Percentiles rank a stretch among this genome's conserved stretches.
Conservation (phyloP, 2,113 vertebrate species). For the Salvator merianae region DNA sequence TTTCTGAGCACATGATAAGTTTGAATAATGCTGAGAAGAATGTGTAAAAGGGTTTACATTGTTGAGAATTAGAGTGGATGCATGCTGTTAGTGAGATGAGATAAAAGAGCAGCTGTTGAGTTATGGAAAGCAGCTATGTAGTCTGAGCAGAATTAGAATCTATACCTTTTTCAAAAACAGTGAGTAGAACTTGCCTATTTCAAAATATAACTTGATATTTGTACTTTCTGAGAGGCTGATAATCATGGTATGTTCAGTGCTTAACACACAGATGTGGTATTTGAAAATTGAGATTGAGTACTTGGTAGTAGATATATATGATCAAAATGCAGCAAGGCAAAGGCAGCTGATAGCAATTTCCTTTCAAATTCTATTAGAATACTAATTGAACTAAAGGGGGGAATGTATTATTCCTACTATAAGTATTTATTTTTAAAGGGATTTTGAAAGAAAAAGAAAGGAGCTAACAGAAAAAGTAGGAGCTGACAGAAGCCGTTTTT, state of each 20-base stretch:
- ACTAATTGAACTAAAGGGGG: not conserved
- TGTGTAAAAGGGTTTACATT: not conserved
- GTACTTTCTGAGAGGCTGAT: not conserved
- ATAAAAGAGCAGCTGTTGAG: not conserved
- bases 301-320: not conserved
- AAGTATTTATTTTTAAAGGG: not conserved
- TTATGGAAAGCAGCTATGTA: not conserved
- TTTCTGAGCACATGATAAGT: not conserved
- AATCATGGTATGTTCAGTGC: not conserved
- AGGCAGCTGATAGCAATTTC: not conserved
- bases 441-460: constrained; percentile 6
- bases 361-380: not conserved
- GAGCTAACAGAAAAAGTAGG: not conserved
- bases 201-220: constrained; percentile 4
- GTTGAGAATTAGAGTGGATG: constrained; percentile 2
- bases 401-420: not conserved
- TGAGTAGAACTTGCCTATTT: accelerated
- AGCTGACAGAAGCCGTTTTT: not conserved
- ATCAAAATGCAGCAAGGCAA: not conserved
- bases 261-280: not conserved
- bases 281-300: not conserved
- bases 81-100: not conserved
- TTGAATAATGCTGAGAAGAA: not conserved
- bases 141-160: not conserved
- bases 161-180: not conserved